These are phyloP conservation scores for Drosophila koepferae DNA, from an alignment of 2,888 invertebrate species.

Conservation along the genomic window DNA sequence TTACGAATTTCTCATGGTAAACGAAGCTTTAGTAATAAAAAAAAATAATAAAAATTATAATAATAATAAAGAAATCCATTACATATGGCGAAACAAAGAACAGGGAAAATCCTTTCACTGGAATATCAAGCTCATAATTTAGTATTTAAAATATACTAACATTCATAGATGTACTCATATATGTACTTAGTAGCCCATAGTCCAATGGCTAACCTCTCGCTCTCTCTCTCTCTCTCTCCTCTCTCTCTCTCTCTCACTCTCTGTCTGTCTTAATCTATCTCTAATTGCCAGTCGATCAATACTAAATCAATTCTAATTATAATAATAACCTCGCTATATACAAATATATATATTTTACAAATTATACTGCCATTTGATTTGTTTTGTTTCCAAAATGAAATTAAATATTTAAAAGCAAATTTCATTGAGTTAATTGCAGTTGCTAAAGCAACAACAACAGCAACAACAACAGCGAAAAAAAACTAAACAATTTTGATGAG, in stretches of 20 bases:
- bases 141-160: too few relatives aligned
- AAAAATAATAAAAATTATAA: too few relatives aligned
- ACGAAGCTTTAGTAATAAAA: neutral
- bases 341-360: neutral
- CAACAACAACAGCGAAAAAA: neutral
- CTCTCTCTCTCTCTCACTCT: too few relatives aligned
- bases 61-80: neutral
- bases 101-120: too few relatives aligned
- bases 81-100: neutral
- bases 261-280: neutral
- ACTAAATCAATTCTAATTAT: slow-evolving; percentile 1
- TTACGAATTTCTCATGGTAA: neutral
- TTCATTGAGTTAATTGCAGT: slow-evolving; percentile 4
- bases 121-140: too few relatives aligned
- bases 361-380: slow-evolving; percentile 5
- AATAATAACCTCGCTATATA: slow-evolving; percentile 1
- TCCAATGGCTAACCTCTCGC: too few relatives aligned
- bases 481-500: neutral
- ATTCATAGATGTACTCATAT: too few relatives aligned
- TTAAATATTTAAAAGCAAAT: slow-evolving; percentile 34
- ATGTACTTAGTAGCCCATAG: too few relatives aligned
- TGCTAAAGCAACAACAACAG: neutral
- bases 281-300: slow-evolving; percentile 15
- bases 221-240: neutral
- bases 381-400: slow-evolving; percentile 18